These are phyloP conservation scores for Myioborus melanocephalus DNA, from an alignment of 2,797 vertebrate species.

Conservation along the genomic window DNA sequence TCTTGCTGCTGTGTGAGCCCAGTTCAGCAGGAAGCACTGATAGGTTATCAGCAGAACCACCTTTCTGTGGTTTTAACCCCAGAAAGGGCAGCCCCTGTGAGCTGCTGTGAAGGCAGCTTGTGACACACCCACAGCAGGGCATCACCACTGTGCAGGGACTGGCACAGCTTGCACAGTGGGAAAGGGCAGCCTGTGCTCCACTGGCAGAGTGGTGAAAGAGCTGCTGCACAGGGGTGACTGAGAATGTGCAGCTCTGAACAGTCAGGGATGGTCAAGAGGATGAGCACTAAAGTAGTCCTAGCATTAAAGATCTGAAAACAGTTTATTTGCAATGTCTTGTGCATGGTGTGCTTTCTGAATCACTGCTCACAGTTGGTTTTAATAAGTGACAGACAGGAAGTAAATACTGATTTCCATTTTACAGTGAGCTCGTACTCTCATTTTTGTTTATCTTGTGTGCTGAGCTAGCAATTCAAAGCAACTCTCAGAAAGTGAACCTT, in stretches of 20 bases:
- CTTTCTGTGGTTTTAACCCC: not conserved
- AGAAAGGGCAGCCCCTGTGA: accelerated
- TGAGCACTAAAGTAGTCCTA: not conserved
- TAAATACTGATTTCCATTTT: not conserved
- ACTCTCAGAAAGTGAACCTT: not conserved
- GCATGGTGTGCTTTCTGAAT: not conserved
- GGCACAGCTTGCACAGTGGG: not conserved
- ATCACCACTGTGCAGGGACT: not conserved
- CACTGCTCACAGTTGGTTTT: not conserved
- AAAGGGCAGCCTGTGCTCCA: not conserved
- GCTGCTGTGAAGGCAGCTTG: not conserved
- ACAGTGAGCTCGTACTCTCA: not conserved
- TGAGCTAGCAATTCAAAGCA: not conserved
- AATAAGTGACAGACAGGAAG: not conserved
- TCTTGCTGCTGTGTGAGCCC: not conserved
- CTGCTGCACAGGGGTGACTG: not conserved
- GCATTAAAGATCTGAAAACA: not conserved
- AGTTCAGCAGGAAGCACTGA: not conserved
- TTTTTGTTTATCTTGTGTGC: not conserved
- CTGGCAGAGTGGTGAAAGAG: not conserved
- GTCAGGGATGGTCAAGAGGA: not conserved
- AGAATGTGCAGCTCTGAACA: accelerated
- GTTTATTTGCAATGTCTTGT: not conserved
- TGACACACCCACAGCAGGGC: not conserved
- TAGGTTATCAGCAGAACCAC: not conserved